phyloP scores from a whole-genome alignment of 2,888 invertebrate species.

The Cotesia congregata region DNA sequence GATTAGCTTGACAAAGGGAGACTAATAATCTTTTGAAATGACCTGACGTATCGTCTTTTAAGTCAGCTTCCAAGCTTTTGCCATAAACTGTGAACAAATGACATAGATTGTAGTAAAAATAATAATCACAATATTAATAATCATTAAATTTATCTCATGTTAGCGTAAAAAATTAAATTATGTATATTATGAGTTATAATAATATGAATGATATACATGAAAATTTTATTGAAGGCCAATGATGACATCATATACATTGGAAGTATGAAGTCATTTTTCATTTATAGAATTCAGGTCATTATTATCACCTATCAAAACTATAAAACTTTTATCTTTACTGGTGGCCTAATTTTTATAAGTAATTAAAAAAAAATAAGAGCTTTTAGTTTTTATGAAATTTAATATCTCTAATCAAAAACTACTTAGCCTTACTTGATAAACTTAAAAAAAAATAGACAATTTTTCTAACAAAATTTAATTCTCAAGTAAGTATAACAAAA shows the following conservation, averaged over 20 bases:
- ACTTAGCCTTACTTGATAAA: not conserved
- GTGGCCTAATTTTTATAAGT: not conserved
- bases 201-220: not conserved
- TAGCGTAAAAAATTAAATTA: not conserved
- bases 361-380: not conserved
- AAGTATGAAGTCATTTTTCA: not conserved
- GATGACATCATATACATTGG: slow-evolving; percentile 17
- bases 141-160: not conserved
- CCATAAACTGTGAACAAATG: slow-evolving; percentile 78
- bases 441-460: no score
- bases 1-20: slow-evolving; percentile 88
- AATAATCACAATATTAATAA: slow-evolving; percentile 13
- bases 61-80: slow-evolving; percentile 85
- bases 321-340: not conserved
- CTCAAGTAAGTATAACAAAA: no score
- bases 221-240: not conserved
- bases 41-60: slow-evolving; percentile 95
- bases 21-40: slow-evolving; percentile 93
- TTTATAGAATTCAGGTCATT: slow-evolving; percentile 1
- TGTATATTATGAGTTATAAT: slow-evolving; percentile 4
- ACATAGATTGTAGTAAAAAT: slow-evolving; percentile 8
- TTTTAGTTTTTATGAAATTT: not conserved
- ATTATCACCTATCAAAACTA: not conserved
- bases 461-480: no score
- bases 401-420: not conserved